Conservation (phyloP, 2,888 invertebrate genomes). For the Lacanobia wlatinum region DNA sequence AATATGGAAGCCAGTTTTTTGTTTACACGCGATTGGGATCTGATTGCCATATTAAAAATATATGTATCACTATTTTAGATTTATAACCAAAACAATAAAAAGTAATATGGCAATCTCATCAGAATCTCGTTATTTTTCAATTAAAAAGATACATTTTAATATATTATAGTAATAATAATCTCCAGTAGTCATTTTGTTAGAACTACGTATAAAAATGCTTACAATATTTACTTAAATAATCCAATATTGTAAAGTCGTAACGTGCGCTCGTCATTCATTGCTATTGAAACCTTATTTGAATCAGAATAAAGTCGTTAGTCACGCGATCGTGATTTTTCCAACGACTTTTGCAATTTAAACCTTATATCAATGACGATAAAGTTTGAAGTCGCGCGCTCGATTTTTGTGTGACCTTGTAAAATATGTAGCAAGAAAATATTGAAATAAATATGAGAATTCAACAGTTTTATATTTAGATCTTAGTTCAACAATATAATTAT, state of each 20-base stretch:
- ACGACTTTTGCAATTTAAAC: background rate
- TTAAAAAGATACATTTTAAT: background rate
- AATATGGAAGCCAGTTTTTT: slow-evolving; percentile 22
- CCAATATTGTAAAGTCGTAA: background rate
- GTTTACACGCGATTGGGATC: slow-evolving; percentile 4
- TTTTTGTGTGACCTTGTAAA: background rate
- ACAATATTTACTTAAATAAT: slow-evolving; percentile 24
- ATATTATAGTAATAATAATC: slow-evolving; percentile 1
- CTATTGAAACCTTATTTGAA: background rate
- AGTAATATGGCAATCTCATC: slow-evolving; percentile 14
- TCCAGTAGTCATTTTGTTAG: slow-evolving; percentile 8
- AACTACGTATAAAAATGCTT: slow-evolving; percentile 7
- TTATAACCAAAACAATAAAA: background rate
- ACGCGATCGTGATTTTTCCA: background rate
- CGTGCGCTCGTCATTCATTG: background rate
- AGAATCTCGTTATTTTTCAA: slow-evolving; percentile 38
- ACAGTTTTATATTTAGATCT: slow-evolving; percentile 35
- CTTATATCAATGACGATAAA: background rate
- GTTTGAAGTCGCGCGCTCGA: background rate
- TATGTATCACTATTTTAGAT: background rate
- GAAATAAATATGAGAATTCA: slow-evolving; percentile 15
- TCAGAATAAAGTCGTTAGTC: background rate
- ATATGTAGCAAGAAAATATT: background rate
- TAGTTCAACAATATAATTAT: slow-evolving; percentile 41
- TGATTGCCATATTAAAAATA: slow-evolving; percentile 32